Percentiles rank a stretch among this genome's conserved stretches.
Conservation (phyloP, 30 jellyfish, hydroid and myxozoan species). For the Aurelia aurita region DNA sequence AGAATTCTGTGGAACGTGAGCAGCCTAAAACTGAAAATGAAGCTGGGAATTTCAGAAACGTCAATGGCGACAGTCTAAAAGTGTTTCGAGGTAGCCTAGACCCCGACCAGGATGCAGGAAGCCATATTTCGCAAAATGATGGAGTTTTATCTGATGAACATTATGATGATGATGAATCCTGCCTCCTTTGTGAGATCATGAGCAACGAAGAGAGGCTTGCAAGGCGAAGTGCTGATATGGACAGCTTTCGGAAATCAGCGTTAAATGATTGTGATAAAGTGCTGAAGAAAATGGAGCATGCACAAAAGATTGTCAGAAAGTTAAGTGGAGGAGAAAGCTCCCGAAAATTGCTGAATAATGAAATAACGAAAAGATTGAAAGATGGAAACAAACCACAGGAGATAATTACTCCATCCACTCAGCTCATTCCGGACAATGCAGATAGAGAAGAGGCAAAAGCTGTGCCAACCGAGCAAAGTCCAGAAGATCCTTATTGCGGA, state of each 20-base stretch:
- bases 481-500: neutral
- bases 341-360: neutral
- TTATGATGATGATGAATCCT: conserved; percentile 37
- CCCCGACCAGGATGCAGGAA: neutral
- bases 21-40: neutral
- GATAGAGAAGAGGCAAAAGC: neutral
- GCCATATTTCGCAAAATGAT: neutral
- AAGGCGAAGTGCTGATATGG: conserved; percentile 61
- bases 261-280: conserved; percentile 46
- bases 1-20: too few relatives aligned
- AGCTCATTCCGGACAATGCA: too few relatives aligned
- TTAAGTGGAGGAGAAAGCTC: conserved; percentile 37
- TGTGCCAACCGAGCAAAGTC: neutral
- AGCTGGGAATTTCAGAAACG: neutral
- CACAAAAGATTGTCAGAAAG: conserved; percentile 29
- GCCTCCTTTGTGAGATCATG: conserved; percentile 52
- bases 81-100: neutral
- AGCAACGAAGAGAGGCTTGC: conserved; percentile 36
- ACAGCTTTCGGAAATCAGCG: conserved; percentile 31
- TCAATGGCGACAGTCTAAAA: neutral
- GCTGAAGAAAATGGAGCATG: conserved; percentile 42
- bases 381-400: neutral
- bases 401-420: too few relatives aligned
- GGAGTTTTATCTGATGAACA: neutral
- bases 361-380: neutral